Evolutionary conservation across 2,888 invertebrate genomes (phyloP).

Genomic region (Lottia scabra): DNA sequence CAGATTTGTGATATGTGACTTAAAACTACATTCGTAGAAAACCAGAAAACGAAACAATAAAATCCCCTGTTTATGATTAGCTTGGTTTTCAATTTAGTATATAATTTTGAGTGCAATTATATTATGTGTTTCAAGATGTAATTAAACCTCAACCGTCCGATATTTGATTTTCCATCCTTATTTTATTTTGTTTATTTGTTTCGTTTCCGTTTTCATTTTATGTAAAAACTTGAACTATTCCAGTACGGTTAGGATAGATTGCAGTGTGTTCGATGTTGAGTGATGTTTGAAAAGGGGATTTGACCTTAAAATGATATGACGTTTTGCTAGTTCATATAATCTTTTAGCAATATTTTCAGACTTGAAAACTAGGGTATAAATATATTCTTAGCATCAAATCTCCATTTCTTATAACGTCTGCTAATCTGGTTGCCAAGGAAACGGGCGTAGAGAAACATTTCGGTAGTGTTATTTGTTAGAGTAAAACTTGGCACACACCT

Average conservation of each 20-base stretch:
- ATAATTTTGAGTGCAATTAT: constrained; percentile 6
- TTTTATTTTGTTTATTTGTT: not conserved
- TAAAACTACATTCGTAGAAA: not conserved
- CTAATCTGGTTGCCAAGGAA: not conserved
- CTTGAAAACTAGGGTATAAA: no score
- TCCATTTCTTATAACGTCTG: not conserved
- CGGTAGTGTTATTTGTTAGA: not conserved
- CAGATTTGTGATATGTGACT: constrained; percentile 19
- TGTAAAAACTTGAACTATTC: not conserved
- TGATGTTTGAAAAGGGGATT: not conserved
- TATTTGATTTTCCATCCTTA: not conserved
- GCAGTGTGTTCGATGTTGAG: not conserved
- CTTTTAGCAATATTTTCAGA: no score
- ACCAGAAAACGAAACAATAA: not conserved
- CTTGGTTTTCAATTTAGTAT: not conserved
- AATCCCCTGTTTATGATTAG: not conserved
- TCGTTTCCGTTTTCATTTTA: not conserved
- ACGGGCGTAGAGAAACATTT: not conserved
- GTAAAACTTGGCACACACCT: not conserved
- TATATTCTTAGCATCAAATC: not conserved
- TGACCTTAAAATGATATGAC: no score
- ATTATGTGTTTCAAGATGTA: not conserved
- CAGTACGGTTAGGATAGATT: not conserved
- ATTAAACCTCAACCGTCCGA: not conserved
- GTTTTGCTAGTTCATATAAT: no score